Evolutionary conservation across 2,797 vertebrate species (phyloP).

Genomic region (Cyprinella venusta): DNA sequence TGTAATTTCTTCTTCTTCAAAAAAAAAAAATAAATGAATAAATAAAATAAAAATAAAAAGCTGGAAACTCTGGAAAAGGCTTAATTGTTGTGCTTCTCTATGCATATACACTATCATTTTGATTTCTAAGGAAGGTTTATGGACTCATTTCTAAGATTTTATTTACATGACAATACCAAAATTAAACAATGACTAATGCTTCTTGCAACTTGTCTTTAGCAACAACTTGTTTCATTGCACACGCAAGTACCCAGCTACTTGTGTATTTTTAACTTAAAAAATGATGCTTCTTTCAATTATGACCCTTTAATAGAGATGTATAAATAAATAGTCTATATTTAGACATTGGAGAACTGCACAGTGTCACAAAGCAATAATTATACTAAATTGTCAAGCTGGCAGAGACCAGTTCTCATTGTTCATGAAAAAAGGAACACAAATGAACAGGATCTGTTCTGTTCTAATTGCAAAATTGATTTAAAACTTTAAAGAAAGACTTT

Average conservation of each 20-base stretch:
- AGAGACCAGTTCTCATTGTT: neutral
- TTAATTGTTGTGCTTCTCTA: no score
- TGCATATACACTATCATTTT: neutral
- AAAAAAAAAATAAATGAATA: no score
- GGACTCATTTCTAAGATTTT: neutral
- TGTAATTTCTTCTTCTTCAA: no score
- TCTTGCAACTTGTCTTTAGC: neutral
- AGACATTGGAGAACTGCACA: neutral
- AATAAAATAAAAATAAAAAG: no score
- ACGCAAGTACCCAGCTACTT: neutral
- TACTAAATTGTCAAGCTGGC: neutral
- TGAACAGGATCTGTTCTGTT: neutral
- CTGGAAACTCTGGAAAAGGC: neutral
- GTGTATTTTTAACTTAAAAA: neutral
- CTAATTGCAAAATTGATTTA: neutral
- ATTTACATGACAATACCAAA: neutral
- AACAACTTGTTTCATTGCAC: no score
- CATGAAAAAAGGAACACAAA: neutral
- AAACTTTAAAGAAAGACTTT: neutral
- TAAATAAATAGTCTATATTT: conserved; percentile 11
- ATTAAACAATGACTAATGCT: neutral
- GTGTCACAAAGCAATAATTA: conserved; percentile 4
- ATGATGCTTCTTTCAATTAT: neutral
- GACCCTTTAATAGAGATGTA: neutral
- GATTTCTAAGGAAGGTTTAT: neutral